Evolutionary conservation across 2,797 vertebrate species (phyloP).

Genomic region (Hirundo rustica): DNA sequence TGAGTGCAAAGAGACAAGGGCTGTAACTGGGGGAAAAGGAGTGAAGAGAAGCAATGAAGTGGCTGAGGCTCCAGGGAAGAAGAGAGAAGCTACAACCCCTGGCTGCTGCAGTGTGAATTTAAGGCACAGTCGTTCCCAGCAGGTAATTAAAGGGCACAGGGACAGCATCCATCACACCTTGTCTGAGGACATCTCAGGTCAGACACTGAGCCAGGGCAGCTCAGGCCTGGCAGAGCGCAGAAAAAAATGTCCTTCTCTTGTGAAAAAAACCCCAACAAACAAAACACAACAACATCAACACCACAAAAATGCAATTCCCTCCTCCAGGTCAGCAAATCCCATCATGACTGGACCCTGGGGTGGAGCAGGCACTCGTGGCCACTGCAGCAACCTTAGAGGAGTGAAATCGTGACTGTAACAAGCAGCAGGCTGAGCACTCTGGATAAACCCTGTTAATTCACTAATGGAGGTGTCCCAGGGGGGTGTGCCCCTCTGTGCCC

Average conservation of each 20-base stretch:
- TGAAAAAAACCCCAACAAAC: fast-evolving
- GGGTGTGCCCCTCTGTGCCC: fast-evolving
- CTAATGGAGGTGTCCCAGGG: fast-evolving
- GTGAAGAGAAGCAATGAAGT: not conserved
- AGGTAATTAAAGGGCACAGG: not conserved
- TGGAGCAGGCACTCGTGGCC: fast-evolving
- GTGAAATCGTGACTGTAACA: fast-evolving
- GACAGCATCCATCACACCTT: not conserved
- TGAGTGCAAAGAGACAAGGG: not conserved
- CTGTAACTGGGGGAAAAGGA: fast-evolving
- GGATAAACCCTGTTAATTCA: not conserved
- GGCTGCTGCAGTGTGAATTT: not conserved
- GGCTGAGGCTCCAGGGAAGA: not conserved
- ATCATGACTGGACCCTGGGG: not conserved
- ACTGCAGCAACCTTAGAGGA: not conserved
- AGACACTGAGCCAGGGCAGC: not conserved
- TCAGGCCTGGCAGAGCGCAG: not conserved
- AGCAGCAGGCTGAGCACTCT: not conserved
- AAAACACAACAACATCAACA: not conserved
- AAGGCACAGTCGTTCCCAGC: not conserved
- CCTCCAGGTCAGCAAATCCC: not conserved
- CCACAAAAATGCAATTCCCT: not conserved
- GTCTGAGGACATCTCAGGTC: not conserved
- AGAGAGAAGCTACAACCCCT: not conserved
- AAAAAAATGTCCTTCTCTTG: not conserved